Base-by-base conservation (phyloP, 1,140 invertebrate genomes). In the Drosophila ambigua region DNA sequence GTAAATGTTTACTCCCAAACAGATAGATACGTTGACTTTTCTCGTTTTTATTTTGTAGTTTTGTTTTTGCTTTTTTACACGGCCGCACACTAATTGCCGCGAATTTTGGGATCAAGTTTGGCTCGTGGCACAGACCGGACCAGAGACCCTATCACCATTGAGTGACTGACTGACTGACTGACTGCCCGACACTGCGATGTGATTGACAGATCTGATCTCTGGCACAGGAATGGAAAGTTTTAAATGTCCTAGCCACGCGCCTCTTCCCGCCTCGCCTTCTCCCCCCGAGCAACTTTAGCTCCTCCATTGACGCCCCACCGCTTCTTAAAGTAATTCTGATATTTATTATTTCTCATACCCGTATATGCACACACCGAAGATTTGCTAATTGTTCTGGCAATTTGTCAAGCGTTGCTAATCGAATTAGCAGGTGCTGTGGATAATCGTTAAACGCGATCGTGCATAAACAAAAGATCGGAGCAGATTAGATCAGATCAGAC, bases 401-500 rank as follows among this genome's bases (percentile, higher is more conserved):
- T 72, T 87, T 62, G 57, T 76, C 48, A 53, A 54, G 58, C 50
- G 24, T 39, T 69, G 78, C 72, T 89, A 88, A 89, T 89, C 50
- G 28, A 88, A 79, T 89, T 79, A 85, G 82, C 51, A 58, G 46
- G 41, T 49, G 61, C 44, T 49, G 9, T 41, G n/a, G 26, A 55
- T 54, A 63, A 74, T 50, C 31, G 46, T 59, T 63, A 55, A 43
- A 44, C 74, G 67, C 43, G 51, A 64, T 45, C 54, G 48, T 39
- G 31, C 41, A 50, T 39, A 85, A 88, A 88, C 67, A 77, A 89
- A 83, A 51, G 65, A 48, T 39, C 35, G 4, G 35, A 54, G n/a
- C 35, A 28, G 52, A 57, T 58, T 35, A 43, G 51, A 69, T 35
- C 44, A 23, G 66, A 13, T 35, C 44, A 23, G 66, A 13, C 15